phyloP scores from a whole-genome alignment of 2,113 vertebrate genomes.

The Hypanus sabinus region DNA sequence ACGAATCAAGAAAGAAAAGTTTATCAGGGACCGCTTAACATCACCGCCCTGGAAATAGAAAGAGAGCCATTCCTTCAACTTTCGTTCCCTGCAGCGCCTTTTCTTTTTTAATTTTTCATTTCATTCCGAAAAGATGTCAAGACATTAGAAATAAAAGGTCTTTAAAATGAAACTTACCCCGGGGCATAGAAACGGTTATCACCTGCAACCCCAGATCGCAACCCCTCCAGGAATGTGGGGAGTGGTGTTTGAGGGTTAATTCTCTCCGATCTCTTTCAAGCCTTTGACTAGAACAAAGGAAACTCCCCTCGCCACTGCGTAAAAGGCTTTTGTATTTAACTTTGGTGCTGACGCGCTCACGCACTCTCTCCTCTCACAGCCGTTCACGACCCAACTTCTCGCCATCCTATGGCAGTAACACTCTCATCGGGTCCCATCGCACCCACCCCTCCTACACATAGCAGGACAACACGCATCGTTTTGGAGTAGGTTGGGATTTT shows the following conservation, averaged over 20 bases:
- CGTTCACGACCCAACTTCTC: conserved; percentile 9
- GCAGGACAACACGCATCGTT: not conserved
- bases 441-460: not conserved
- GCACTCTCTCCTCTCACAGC: conserved; percentile 31
- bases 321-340: conserved; percentile 36
- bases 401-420: not conserved
- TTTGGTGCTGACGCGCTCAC: conserved; percentile 37
- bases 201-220: not conserved
- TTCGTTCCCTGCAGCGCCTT: not conserved
- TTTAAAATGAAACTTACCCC: conserved; percentile 25
- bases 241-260: conserved; percentile 5
- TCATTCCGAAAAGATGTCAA: not conserved
- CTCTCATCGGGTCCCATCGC: not conserved
- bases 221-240: not conserved
- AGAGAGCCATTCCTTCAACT: conserved; percentile 21
- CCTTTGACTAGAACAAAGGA: conserved; percentile 26
- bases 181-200: not conserved
- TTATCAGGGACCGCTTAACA: not conserved
- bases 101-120: not conserved
- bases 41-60: not conserved
- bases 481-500: no score
- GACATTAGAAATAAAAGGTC: not conserved
- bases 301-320: conserved; percentile 30
- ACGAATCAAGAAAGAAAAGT: conserved; percentile 2
- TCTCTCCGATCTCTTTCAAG: conserved; percentile 26